Conservation (phyloP, 2,113 vertebrate genomes). For the Xiphophorus hellerii region DNA sequence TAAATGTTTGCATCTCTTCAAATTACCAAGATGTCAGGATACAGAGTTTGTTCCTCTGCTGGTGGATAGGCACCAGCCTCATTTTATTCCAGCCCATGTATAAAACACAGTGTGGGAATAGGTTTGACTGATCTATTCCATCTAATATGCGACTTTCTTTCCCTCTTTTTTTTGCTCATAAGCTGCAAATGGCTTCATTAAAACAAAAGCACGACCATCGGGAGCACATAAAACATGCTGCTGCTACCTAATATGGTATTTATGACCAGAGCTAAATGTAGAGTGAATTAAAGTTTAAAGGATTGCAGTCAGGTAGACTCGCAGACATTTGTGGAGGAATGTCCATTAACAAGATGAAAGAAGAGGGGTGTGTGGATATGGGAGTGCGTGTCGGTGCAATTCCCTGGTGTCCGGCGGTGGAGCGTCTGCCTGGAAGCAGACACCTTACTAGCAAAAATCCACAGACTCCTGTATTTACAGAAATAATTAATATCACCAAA, state of each 20-base stretch:
- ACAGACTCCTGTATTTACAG: constrained; percentile 69
- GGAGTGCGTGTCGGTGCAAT: constrained; percentile 32
- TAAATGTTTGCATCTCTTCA: constrained; percentile 11
- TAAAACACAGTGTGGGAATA: constrained; percentile 94
- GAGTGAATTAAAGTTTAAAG: constrained; percentile 99
- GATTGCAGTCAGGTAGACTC: constrained; percentile 96
- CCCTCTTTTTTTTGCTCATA: constrained; percentile 85
- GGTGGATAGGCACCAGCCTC: constrained; percentile 79
- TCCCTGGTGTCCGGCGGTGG: constrained; percentile 79
- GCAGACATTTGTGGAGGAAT: constrained; percentile 86
- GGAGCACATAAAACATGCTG: constrained; percentile 91
- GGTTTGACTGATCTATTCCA: constrained; percentile 93
- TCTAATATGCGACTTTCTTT: constrained; percentile 89
- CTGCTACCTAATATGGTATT: constrained; percentile 98
- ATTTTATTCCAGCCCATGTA: constrained; percentile 89
- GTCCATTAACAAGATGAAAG: constrained; percentile 98
- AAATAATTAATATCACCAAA: constrained; percentile 66
- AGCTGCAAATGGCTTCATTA: constrained; percentile 99
- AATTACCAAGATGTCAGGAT: constrained; percentile 39
- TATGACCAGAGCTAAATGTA: constrained; percentile 98
- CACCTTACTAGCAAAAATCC: constrained; percentile 70
- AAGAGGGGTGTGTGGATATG: constrained; percentile 59
- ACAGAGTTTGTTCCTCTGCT: constrained; percentile 41
- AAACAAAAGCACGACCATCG: constrained; percentile 97
- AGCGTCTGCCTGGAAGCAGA: constrained; percentile 72